Evolutionary conservation across 1,140 invertebrate species (phyloP), one percentile per base, ranked within the genome.

Genomic region (Penaeus vannamei): DNA sequence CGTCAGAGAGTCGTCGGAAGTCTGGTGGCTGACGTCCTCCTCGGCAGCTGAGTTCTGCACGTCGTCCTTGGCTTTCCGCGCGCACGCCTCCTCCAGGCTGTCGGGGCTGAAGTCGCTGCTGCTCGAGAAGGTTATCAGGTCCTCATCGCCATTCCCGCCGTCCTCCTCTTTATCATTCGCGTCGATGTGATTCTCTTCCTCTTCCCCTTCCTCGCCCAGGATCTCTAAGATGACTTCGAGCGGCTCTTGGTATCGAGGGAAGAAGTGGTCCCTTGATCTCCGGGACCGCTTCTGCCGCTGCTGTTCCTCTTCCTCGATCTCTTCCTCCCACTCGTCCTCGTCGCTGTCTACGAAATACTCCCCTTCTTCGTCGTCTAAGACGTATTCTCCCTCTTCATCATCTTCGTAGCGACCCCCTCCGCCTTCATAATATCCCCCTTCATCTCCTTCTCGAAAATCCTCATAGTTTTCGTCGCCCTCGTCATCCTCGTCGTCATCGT

Each of bases 181-280:
- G 69, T 26, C 36, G 14, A 32, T 76, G 17, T 76, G 29, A 36
- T 29, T 76, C 32, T 4, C n/a, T 61, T 89, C 82, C 4, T 84
- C 82, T 10, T 89, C 87, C 23, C 87, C 82, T 77, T 89, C 87
- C 42, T 89, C 87, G 22, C 87, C 87, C 22, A 89, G 26, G 17
- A 89, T 89, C 32, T 89, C 87, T 12, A 89, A 69, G 61, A 89
- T 89, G 29, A 89, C 87, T 60, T 89, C 87, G 12, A 89, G 82
- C 1, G 87, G 87, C 59, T 89, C 87, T 36, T 89, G 87, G 26
- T 79, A 89, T 10, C 82, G 72, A 53, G 69, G 80, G 62, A 82
- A 83, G 2, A n/a, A 53, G 61, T 69, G n/a, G 36, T 23, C 22
- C 23, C 84, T 69, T 12, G 64, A 22, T 1, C 26, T n/a, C 46